Percentiles rank a stretch among this genome's conserved stretches.
phyloP scores from a whole-genome alignment of 2,888 invertebrate species.

The Pammene fasciana region DNA sequence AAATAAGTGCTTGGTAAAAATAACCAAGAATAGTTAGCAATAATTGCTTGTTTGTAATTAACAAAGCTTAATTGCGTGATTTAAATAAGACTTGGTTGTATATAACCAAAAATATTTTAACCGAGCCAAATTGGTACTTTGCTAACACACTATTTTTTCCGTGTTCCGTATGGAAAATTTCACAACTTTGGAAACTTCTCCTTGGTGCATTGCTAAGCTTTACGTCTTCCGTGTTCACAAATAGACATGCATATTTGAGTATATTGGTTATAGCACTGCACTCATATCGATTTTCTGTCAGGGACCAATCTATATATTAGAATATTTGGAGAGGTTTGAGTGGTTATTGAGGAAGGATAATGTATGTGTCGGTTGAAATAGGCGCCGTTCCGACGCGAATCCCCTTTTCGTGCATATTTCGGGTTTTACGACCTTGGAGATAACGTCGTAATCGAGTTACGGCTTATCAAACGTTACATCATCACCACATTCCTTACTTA shows the following conservation, averaged over 20 bases:
- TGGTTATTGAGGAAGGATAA: slow-evolving; percentile 17
- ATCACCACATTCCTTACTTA: slow-evolving; percentile 12
- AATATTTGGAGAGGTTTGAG: slow-evolving; percentile 13
- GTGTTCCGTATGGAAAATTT: too few relatives aligned
- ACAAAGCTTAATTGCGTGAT: too few relatives aligned
- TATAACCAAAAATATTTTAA: too few relatives aligned
- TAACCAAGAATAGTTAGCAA: too few relatives aligned
- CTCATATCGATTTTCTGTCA: slow-evolving; percentile 6
- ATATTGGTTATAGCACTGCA: neutral
- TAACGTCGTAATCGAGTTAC: slow-evolving; percentile 20
- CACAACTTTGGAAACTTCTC: too few relatives aligned
- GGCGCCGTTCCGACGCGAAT: slow-evolving; percentile 11
- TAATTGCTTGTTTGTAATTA: too few relatives aligned
- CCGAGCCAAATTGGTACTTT: too few relatives aligned
- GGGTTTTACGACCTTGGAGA: slow-evolving; percentile 22
- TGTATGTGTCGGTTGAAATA: slow-evolving; percentile 16
- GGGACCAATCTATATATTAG: slow-evolving; percentile 11
- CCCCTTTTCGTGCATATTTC: slow-evolving; percentile 19
- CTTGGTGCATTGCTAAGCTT: neutral
- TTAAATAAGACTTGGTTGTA: too few relatives aligned
- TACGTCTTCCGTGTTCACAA: neutral
- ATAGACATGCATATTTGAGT: neutral
- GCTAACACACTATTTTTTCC: too few relatives aligned
- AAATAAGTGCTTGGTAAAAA: too few relatives aligned
- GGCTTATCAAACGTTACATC: slow-evolving; percentile 21